These are phyloP conservation scores for Caenorhabditis plicata DNA, from an alignment of 2,888 invertebrate genomes.

Conservation along the genomic window DNA sequence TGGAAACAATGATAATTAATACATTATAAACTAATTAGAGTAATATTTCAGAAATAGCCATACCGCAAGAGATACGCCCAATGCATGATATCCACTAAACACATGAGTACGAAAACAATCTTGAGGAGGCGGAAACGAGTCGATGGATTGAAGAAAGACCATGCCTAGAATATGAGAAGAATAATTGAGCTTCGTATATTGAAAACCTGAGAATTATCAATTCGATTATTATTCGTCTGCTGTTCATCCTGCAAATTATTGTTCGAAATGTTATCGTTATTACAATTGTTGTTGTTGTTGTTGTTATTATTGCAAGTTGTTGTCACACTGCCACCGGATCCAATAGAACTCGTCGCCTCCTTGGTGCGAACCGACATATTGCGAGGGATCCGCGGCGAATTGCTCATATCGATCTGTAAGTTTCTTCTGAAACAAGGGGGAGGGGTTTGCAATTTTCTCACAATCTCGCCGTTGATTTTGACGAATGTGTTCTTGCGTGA, in stretches of 20 bases:
- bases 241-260: too few relatives aligned
- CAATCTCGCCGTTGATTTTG: conserved; percentile 48
- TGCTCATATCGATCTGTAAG: conserved; percentile 35
- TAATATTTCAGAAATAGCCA: not conserved
- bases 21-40: not conserved
- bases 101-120: conserved; percentile 41
- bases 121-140: conserved; percentile 30
- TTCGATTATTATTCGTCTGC: not conserved
- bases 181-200: too few relatives aligned
- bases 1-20: too few relatives aligned
- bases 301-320: too few relatives aligned
- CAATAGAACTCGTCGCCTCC: too few relatives aligned
- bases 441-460: conserved; percentile 25
- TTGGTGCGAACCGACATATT: conserved; percentile 30
- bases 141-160: conserved; percentile 34
- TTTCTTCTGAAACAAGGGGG: too few relatives aligned
- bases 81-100: conserved; percentile 50
- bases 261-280: too few relatives aligned
- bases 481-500: conserved; percentile 67
- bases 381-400: conserved; percentile 29
- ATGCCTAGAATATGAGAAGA: conserved; percentile 12
- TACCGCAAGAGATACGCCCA: conserved; percentile 53
- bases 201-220: too few relatives aligned
- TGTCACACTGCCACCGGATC: not conserved
- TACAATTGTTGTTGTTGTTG: not conserved